Conservation (phyloP, 2,113 vertebrate genomes). For the Xenopus laevis region DNA sequence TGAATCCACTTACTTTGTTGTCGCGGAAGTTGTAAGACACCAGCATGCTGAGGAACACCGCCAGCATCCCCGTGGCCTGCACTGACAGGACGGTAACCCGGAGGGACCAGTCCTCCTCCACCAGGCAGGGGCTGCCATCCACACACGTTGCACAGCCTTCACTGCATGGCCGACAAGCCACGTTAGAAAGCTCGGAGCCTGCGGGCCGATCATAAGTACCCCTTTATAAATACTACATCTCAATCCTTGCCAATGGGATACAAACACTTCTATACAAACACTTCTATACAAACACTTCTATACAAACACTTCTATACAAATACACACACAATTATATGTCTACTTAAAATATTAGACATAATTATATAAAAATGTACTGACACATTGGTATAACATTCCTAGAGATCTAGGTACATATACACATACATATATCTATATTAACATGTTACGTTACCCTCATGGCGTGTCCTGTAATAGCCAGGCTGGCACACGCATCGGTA, state of each 20-base stretch:
- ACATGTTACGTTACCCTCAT: constrained; percentile 51
- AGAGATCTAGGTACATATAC: constrained; percentile 12
- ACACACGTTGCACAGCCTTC: constrained; percentile 75
- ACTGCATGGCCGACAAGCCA: constrained; percentile 76
- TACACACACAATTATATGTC: too few species aligned
- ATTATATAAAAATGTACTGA: neutral
- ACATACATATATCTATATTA: constrained; percentile 12
- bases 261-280: neutral
- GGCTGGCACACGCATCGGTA: constrained; percentile 85
- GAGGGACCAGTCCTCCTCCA: constrained; percentile 72
- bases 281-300: neutral
- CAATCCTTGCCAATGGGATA: neutral
- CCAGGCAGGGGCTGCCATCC: constrained; percentile 76
- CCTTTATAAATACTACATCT: too few species aligned
- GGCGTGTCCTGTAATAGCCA: constrained; percentile 73
- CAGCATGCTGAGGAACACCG: constrained; percentile 88
- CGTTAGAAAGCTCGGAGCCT: constrained; percentile 1
- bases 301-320: neutral
- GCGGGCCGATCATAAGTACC: neutral
- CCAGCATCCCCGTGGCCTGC: constrained; percentile 84
- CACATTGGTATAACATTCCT: neutral
- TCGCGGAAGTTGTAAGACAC: constrained; percentile 74
- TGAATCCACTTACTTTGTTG: constrained; percentile 69
- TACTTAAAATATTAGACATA: neutral
- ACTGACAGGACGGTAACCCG: constrained; percentile 69